These are phyloP conservation scores for Eupithecia vulgata DNA, from an alignment of 2,888 invertebrate species.

Conservation along the genomic window DNA sequence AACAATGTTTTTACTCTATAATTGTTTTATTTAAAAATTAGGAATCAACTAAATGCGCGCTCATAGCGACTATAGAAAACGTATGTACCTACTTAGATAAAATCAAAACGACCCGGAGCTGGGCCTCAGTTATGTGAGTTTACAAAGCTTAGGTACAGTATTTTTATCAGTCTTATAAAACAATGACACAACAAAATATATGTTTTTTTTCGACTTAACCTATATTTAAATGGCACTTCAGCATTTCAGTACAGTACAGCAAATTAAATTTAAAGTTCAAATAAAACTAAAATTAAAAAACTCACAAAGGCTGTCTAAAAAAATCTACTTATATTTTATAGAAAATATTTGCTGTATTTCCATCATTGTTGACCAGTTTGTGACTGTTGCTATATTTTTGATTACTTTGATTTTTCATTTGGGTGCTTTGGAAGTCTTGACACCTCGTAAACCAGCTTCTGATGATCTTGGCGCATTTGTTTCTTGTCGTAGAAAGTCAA, in stretches of 20 bases:
- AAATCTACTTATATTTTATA: neutral
- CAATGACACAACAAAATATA: slow-evolving; percentile 1
- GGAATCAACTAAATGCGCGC: neutral
- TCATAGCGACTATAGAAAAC: slow-evolving; percentile 10
- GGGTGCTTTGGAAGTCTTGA: too few relatives aligned
- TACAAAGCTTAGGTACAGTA: slow-evolving; percentile 5
- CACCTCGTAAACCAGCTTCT: too few relatives aligned
- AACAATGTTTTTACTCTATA: neutral
- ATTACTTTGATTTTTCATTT: too few relatives aligned
- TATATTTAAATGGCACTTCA: neutral
- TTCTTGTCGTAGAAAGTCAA: too few relatives aligned
- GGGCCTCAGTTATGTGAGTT: slow-evolving; percentile 11
- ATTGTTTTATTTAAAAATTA: neutral
- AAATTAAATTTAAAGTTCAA: neutral
- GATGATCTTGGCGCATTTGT: too few relatives aligned
- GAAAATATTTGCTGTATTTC: neutral
- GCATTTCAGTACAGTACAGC: neutral
- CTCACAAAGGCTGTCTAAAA: neutral
- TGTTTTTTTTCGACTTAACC: neutral
- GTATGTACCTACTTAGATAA: slow-evolving; percentile 11
- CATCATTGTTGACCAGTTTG: too few relatives aligned
- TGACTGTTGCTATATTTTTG: too few relatives aligned
- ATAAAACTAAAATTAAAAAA: neutral
- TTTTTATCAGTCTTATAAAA: neutral
- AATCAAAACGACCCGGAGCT: slow-evolving; percentile 9